Conservation (phyloP, 1,140 invertebrate species). For the Drosophila arawakana region DNA sequence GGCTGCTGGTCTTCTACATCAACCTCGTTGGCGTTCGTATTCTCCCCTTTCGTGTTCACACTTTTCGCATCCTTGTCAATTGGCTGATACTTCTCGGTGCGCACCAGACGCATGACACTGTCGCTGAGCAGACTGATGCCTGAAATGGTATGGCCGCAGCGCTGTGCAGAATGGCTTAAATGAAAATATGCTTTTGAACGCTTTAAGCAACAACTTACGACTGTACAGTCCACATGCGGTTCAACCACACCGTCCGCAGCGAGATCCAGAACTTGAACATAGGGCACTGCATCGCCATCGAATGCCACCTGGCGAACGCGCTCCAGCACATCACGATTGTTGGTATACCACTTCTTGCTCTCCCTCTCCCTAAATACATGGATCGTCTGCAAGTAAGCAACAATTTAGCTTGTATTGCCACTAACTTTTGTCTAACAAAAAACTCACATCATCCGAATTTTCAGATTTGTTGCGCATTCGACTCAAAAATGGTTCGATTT, state of each 20-base stretch:
- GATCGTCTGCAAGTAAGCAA: slow-evolving; percentile 90
- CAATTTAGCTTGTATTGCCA: too few relatives aligned
- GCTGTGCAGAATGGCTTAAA: slow-evolving; percentile 87
- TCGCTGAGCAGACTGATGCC: slow-evolving; percentile 95
- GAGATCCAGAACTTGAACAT: slow-evolving; percentile 96
- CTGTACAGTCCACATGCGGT: slow-evolving; percentile 97
- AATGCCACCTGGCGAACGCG: slow-evolving; percentile 91
- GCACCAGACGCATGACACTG: slow-evolving; percentile 93
- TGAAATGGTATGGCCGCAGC: slow-evolving; percentile 97
- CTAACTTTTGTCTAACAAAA: background rate
- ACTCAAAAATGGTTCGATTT: slow-evolving; percentile 95
- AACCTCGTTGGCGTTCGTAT: too few relatives aligned
- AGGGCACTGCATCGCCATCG: slow-evolving; percentile 87
- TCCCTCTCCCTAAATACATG: slow-evolving; percentile 98
- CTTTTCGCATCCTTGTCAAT: background rate
- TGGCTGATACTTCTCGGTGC: slow-evolving; percentile 69
- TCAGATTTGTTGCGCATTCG: slow-evolving; percentile 95
- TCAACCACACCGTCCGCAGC: slow-evolving; percentile 95
- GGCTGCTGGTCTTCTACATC: too few relatives aligned
- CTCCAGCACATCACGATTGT: slow-evolving; percentile 90
- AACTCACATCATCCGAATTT: slow-evolving; percentile 98
- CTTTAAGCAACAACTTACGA: slow-evolving; percentile 86
- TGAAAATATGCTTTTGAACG: background rate
- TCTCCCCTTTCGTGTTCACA: too few relatives aligned
- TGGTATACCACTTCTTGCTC: slow-evolving; percentile 91